phyloP scores from a whole-genome alignment of 2,888 invertebrate genomes.

The Sinohyriopsis cumingii region DNA sequence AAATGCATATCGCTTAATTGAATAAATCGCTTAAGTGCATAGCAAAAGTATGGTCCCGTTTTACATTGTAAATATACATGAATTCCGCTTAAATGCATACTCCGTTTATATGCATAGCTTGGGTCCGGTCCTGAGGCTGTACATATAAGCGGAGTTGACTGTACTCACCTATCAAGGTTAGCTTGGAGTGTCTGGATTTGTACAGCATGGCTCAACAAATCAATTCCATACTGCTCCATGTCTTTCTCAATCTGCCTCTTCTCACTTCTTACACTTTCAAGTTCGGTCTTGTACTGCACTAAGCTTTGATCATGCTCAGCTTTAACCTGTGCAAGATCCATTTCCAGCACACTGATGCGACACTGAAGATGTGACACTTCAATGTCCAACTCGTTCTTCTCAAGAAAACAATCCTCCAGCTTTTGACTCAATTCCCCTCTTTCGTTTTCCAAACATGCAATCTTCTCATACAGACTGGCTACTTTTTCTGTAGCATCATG shows the following conservation, averaged over 20 bases:
- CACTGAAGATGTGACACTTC: slow-evolving; percentile 36
- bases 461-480: slow-evolving; percentile 20
- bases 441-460: slow-evolving; percentile 34
- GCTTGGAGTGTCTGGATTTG: slow-evolving; percentile 28
- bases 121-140: no score
- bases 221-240: slow-evolving; percentile 39
- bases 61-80: no score
- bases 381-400: slow-evolving; percentile 38
- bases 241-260: slow-evolving; percentile 21
- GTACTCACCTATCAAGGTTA: slow-evolving; percentile 18
- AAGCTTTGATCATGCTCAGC: slow-evolving; percentile 6
- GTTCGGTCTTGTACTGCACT: slow-evolving; percentile 11
- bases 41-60: no score
- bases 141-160: no score
- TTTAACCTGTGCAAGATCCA: slow-evolving; percentile 27
- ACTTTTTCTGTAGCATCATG: slow-evolving; percentile 24
- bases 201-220: slow-evolving; percentile 31
- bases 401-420: slow-evolving; percentile 35
- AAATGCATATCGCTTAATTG: no score
- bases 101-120: no score
- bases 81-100: no score
- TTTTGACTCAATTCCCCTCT: slow-evolving; percentile 31
- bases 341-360: slow-evolving; percentile 34
- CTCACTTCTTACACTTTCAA: slow-evolving; percentile 20
- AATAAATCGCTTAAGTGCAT: no score